Evolutionary conservation across 2,113 vertebrate species (phyloP).

Genomic region (Carassius carassius): DNA sequence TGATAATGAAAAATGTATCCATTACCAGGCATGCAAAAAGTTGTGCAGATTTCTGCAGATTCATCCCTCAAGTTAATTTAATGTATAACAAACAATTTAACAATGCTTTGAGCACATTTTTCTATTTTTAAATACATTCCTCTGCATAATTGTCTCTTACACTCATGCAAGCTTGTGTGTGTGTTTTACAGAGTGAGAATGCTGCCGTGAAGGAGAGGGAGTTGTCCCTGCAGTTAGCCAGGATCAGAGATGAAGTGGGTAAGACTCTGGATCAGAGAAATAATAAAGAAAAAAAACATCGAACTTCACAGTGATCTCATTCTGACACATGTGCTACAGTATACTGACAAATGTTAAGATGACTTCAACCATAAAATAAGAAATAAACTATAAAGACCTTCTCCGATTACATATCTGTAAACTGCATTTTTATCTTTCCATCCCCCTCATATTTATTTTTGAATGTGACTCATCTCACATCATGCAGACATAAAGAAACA

Average conservation of each 20-base stretch:
- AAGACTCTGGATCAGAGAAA: conserved; percentile 69
- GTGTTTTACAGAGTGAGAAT: conserved; percentile 85
- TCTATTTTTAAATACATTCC: background rate
- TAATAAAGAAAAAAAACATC: background rate
- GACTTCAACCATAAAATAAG: conserved; percentile 15
- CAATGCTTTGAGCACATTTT: background rate
- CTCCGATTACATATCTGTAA: background rate
- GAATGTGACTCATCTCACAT: background rate
- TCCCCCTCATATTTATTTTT: background rate
- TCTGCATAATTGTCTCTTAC: background rate
- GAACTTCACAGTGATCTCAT: background rate
- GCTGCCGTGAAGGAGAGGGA: conserved; percentile 88
- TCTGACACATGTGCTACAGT: background rate
- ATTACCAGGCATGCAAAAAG: no score
- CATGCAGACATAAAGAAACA: background rate
- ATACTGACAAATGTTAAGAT: conserved; percentile 20
- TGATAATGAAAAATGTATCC: no score
- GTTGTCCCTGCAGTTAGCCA: conserved; percentile 86
- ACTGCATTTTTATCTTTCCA: background rate
- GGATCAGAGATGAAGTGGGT: conserved; percentile 98
- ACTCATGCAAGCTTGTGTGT: background rate
- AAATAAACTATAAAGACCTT: background rate
- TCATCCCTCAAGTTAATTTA: no score
- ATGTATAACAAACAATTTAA: background rate
- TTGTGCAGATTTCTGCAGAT: no score